Percentiles rank a stretch among this genome's conserved stretches.
These are phyloP conservation scores for Cephus rjabovi DNA, from an alignment of 2,888 invertebrate genomes.

Conservation along the genomic window DNA sequence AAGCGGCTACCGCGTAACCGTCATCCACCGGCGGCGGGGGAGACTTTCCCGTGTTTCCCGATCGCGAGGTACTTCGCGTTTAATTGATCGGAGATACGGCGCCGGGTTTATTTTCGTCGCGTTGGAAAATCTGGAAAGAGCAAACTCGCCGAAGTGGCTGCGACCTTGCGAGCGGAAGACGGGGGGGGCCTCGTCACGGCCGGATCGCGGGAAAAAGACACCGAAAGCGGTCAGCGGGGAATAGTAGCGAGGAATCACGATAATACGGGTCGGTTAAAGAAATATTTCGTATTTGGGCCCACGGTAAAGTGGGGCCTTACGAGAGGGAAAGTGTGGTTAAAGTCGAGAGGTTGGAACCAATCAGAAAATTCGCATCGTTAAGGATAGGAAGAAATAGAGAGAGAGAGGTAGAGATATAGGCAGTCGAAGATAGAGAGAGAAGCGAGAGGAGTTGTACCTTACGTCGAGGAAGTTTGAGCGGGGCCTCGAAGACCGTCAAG, in stretches of 20 bases:
- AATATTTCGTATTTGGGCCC: background rate
- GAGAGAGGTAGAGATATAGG: too few species aligned
- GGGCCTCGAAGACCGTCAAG: background rate
- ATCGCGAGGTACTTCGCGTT: background rate
- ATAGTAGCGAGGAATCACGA: background rate
- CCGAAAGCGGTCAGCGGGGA: background rate
- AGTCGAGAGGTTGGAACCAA: too few species aligned
- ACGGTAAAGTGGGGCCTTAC: too few species aligned
- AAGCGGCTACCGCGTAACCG: slow-evolving; percentile 39
- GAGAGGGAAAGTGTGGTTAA: too few species aligned
- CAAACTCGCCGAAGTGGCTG: background rate
- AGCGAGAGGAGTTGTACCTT: background rate
- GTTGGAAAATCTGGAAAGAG: background rate
- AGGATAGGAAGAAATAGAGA: too few species aligned
- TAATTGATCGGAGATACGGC: background rate
- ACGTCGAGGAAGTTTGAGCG: slow-evolving; percentile 8
- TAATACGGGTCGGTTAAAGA: background rate
- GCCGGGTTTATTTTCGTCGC: background rate
- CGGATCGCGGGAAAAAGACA: background rate
- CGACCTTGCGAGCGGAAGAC: background rate
- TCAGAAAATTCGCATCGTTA: too few species aligned
- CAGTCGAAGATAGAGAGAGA: background rate
- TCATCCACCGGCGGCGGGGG: slow-evolving; percentile 5
- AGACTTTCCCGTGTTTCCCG: slow-evolving; percentile 57
- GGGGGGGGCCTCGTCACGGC: too few species aligned